These are phyloP conservation scores for Tenodera sinensis DNA, from an alignment of 2,888 invertebrate species.

Conservation along the genomic window DNA sequence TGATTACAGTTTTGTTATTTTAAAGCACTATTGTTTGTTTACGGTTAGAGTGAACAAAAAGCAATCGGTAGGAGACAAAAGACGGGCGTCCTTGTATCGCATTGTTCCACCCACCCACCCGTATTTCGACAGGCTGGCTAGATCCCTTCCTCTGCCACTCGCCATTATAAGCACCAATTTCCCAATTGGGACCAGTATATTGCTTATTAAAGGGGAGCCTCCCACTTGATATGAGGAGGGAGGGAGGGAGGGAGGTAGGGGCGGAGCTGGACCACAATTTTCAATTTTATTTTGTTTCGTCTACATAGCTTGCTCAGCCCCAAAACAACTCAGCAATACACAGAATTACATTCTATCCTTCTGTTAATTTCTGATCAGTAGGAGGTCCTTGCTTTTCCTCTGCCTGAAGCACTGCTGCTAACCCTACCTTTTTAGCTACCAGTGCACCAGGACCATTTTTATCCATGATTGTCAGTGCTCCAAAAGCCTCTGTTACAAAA, in stretches of 20 bases:
- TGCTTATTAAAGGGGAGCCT: slow-evolving; percentile 13
- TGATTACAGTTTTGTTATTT: too few relatives aligned
- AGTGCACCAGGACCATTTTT: too few relatives aligned
- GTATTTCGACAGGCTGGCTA: slow-evolving; percentile 9
- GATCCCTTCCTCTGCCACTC: background rate
- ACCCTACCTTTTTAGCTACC: too few relatives aligned
- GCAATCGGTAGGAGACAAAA: background rate
- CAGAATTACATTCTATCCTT: too few relatives aligned
- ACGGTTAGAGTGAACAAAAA: background rate
- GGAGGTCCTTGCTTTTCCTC: too few relatives aligned
- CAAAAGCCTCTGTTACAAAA: too few relatives aligned
- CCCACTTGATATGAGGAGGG: background rate
- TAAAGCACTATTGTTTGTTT: too few relatives aligned
- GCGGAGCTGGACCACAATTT: background rate
- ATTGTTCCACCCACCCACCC: background rate
- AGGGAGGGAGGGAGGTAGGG: slow-evolving; percentile 8
- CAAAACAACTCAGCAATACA: background rate
- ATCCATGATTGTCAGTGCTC: too few relatives aligned
- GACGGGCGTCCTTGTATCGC: background rate
- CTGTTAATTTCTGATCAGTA: too few relatives aligned
- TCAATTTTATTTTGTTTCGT: background rate
- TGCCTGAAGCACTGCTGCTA: too few relatives aligned
- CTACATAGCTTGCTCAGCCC: background rate
- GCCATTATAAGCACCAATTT: slow-evolving; percentile 19
- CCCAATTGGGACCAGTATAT: slow-evolving; percentile 21